Percentiles rank a stretch among this genome's conserved stretches.
Conservation (phyloP, 1,140 invertebrate genomes). For the Panagrolaimus sp. region DNA sequence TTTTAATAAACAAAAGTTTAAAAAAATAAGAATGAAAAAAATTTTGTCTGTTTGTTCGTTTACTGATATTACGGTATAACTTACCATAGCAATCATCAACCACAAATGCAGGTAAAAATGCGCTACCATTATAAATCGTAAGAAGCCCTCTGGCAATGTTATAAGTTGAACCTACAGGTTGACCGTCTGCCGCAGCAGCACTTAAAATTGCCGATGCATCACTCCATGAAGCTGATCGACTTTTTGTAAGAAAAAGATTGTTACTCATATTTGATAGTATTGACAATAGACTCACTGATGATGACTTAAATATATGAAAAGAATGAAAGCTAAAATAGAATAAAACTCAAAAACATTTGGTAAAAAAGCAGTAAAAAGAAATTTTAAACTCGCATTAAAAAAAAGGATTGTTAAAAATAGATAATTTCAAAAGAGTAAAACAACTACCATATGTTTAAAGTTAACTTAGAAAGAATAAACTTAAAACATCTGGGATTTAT, state of each 20-base stretch:
- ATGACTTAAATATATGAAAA: not conserved
- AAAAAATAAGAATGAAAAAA: not conserved
- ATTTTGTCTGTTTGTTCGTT: not conserved
- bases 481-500: too few species aligned
- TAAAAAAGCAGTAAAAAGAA: not conserved
- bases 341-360: not conserved
- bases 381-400: not conserved
- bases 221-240: conserved; percentile 39
- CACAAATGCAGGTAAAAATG: conserved; percentile 47
- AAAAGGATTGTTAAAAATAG: not conserved
- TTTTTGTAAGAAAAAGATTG: conserved; percentile 18
- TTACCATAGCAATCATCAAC: conserved; percentile 44
- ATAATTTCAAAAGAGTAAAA: not conserved
- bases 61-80: not conserved
- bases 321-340: not conserved
- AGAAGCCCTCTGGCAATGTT: conserved; percentile 37
- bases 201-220: conserved; percentile 6
- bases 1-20: not conserved
- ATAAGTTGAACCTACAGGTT: conserved; percentile 17
- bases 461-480: too few species aligned
- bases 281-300: too few species aligned
- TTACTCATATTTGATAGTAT: not conserved
- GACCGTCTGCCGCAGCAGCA: not conserved
- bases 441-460: too few species aligned
- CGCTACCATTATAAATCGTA: conserved; percentile 41